Evolutionary conservation across 2,113 vertebrate genomes (phyloP), one percentile per base, ranked within the genome.

Genomic region (Ceyx melanurus): DNA sequence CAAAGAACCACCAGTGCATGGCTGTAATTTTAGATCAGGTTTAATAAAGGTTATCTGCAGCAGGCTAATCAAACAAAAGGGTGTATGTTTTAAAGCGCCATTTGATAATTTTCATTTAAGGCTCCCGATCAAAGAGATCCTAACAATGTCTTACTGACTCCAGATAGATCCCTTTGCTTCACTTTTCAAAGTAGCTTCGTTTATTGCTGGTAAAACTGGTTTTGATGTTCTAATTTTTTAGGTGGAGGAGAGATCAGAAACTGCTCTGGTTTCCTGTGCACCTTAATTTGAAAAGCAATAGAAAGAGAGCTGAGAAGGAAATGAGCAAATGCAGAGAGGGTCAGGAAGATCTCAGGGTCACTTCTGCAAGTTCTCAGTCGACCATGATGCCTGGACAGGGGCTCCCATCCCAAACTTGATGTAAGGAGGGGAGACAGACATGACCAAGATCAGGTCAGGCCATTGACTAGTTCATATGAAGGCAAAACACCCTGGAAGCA

Each of bases 1-100:
- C 99, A 99, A 99, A 99, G 99, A 96, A 45, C 95, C 80, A 82
- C 97, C 97, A 97, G 97, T 97, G 97, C 97, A 95, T 71, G 97
- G 98, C 97, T 98, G 98, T 98, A 98, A 98, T 98, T 99, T 98
- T 98, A 98, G 97, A 98, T 99, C 98, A 97, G 98, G 98, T 98
- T 98, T 98, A 98, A 99, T 99, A 99, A 99, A 99, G 99, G 98
- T 99, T 98, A 99, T 99, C 99, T 98, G 92, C 97, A 86, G 97
- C 95, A 97, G 96, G 94, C 98, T 98, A 98, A 98, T 98, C 98
- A 99, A 98, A 99, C 98, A 98, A 98, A 98, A 98, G 98, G 94
- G 97, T 94, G 97, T 97, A 89, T 97, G 97, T 97, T 98, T 98
- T 97, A 97, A 98, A 98, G 91, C 97, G 84, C 96, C 97, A 98